Percentiles rank a stretch among this genome's conserved stretches.
phyloP scores from a whole-genome alignment of 2,888 invertebrate species.

The Rhagonycha lutea region DNA sequence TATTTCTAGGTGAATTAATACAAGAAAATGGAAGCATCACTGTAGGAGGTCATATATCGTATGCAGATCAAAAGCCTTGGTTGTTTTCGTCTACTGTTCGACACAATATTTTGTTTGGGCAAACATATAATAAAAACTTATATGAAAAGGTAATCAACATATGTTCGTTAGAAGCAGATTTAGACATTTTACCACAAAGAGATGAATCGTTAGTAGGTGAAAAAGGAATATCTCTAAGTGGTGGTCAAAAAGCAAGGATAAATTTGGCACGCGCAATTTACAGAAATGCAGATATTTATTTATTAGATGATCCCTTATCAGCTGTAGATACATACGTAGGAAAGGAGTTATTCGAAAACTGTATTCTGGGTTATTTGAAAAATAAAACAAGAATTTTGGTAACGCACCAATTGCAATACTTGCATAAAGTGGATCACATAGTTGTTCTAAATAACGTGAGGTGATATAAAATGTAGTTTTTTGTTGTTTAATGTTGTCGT shows the following conservation, averaged over 20 bases:
- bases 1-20: slow-evolving; percentile 64
- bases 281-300: slow-evolving; percentile 73
- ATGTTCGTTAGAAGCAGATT: slow-evolving; percentile 67
- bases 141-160: slow-evolving; percentile 61
- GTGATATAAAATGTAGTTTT: background rate
- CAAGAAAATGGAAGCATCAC: slow-evolving; percentile 57
- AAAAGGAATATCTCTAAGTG: slow-evolving; percentile 75
- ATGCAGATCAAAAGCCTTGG: slow-evolving; percentile 73
- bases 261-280: slow-evolving; percentile 80
- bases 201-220: slow-evolving; percentile 66
- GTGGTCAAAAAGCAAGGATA: slow-evolving; percentile 81
- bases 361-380: slow-evolving; percentile 62
- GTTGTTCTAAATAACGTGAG: slow-evolving; percentile 57
- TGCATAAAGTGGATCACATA: slow-evolving; percentile 60
- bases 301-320: slow-evolving; percentile 80
- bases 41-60: slow-evolving; percentile 62
- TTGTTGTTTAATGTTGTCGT: background rate
- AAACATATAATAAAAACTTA: slow-evolving; percentile 52
- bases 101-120: slow-evolving; percentile 73
- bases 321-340: slow-evolving; percentile 83
- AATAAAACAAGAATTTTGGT: slow-evolving; percentile 69
- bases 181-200: slow-evolving; percentile 63
- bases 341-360: slow-evolving; percentile 74
- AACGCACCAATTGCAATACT: slow-evolving; percentile 73
- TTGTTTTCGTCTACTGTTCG: slow-evolving; percentile 62